Conservation (phyloP, 2,797 vertebrate species). For the Rhincodon typus region DNA sequence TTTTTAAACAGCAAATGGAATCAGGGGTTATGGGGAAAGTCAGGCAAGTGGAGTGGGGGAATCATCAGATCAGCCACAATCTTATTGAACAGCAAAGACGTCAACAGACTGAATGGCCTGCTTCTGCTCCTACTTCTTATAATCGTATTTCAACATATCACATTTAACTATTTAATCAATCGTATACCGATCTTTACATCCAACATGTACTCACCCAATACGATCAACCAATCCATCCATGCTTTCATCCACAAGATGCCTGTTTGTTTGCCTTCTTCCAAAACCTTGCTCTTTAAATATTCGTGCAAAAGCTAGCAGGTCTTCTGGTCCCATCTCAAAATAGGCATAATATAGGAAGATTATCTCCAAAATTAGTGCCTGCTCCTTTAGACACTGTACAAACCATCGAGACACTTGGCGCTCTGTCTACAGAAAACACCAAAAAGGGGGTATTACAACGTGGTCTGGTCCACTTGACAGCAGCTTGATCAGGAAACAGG, state of each 20-base stretch:
- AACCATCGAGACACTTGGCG: conserved; percentile 92
- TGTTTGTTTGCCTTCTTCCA: conserved; percentile 84
- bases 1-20: too few species aligned
- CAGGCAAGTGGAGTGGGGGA: too few species aligned
- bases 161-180: background rate
- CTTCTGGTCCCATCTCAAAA: conserved; percentile 83
- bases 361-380: conserved; percentile 89
- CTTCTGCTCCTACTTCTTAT: too few species aligned
- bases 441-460: background rate
- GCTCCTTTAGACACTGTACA: conserved; percentile 85
- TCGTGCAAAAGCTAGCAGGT: conserved; percentile 76
- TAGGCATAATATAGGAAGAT: conserved; percentile 94
- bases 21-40: too few species aligned
- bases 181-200: background rate
- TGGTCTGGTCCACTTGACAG: background rate
- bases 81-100: too few species aligned
- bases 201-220: conserved; percentile 69
- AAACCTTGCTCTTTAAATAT: conserved; percentile 95
- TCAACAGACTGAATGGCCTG: too few species aligned
- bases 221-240: conserved; percentile 86
- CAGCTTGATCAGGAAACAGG: background rate
- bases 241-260: conserved; percentile 86
- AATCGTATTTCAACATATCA: too few species aligned
- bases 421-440: conserved; percentile 67
- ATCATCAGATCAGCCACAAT: too few species aligned